Evolutionary conservation across 2,113 vertebrate species (phyloP).

Genomic region (Dromas ardeola): DNA sequence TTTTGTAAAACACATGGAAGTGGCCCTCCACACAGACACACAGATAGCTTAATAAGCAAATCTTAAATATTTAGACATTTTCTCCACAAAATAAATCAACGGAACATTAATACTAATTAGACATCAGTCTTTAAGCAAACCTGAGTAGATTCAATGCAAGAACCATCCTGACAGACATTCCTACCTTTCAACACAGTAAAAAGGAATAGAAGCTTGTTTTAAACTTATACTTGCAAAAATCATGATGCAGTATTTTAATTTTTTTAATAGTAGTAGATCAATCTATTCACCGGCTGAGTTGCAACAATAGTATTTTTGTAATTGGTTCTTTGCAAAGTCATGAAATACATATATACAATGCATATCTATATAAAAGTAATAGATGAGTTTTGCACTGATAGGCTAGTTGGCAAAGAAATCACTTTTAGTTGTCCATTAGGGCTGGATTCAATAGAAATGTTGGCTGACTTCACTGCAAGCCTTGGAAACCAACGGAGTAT

Average conservation of each 20-base stretch:
- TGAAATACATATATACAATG: neutral
- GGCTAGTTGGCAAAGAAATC: conserved; percentile 27
- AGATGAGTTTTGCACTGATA: conserved; percentile 13
- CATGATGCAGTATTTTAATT: neutral
- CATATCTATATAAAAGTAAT: neutral
- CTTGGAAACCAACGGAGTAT: conserved; percentile 33
- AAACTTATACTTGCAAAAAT: neutral
- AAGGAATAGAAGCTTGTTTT: neutral
- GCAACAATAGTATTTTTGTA: neutral
- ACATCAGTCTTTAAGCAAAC: neutral
- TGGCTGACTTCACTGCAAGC: conserved; percentile 39
- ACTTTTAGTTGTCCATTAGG: conserved; percentile 23
- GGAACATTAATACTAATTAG: neutral
- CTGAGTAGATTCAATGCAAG: neutral
- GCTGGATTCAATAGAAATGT: conserved; percentile 58
- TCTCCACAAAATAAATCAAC: neutral
- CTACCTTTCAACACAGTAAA: neutral
- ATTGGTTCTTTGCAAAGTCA: neutral
- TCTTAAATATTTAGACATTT: neutral
- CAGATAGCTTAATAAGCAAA: neutral
- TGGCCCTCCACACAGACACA: neutral
- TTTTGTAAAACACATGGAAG: neutral
- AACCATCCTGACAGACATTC: neutral
- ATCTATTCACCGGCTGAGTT: neutral
- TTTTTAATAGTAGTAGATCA: neutral